Evolutionary conservation across 2,797 vertebrate species (phyloP).

Genomic region (Bovichtus diacanthus): DNA sequence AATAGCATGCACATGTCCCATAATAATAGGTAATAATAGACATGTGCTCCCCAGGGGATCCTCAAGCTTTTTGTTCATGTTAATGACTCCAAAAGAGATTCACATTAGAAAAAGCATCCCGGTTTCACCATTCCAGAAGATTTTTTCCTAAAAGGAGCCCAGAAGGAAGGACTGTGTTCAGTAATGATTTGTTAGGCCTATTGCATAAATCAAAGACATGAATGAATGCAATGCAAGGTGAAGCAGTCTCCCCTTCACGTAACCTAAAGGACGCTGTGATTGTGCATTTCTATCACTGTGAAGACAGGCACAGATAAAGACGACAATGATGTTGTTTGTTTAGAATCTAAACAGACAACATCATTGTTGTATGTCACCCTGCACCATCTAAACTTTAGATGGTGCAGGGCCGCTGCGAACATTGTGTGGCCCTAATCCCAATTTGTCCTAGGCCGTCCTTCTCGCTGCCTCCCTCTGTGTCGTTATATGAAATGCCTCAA

Average conservation of each 20-base stretch:
- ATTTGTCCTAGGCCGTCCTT: neutral
- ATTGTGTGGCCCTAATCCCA: neutral
- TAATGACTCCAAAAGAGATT: conserved; percentile 38
- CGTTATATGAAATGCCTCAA: neutral
- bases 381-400: no score
- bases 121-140: neutral
- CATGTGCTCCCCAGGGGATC: conserved; percentile 16
- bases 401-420: no score
- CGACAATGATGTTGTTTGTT: neutral
- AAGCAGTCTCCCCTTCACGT: neutral
- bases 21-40: conserved; percentile 50
- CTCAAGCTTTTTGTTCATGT: conserved; percentile 5
- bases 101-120: conserved; percentile 1
- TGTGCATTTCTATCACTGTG: neutral
- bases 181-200: neutral
- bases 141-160: neutral
- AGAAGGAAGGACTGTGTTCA: neutral
- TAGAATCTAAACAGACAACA: no score
- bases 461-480: neutral
- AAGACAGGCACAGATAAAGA: neutral
- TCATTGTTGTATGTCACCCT: no score
- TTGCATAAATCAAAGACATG: neutral
- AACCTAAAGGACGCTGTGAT: neutral
- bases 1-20: conserved; percentile 15
- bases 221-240: neutral